These are phyloP conservation scores for Urosaurus nigricauda DNA, from an alignment of 2,797 vertebrate species.

Conservation along the genomic window DNA sequence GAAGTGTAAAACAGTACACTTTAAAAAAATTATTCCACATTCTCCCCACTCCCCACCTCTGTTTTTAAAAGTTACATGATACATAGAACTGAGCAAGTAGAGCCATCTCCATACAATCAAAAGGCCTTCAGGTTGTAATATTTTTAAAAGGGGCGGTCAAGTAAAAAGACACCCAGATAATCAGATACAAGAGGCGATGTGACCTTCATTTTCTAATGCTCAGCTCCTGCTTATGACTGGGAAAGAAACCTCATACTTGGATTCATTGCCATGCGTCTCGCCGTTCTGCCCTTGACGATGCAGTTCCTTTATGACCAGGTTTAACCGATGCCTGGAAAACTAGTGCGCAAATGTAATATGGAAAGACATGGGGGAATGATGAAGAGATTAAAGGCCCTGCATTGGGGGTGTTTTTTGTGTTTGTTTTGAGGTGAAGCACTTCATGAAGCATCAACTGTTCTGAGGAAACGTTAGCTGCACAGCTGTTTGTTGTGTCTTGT, in stretches of 20 bases:
- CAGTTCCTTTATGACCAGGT: not conserved
- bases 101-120: not conserved
- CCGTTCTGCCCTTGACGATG: conserved; percentile 28
- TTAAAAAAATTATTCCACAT: not conserved
- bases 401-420: not conserved
- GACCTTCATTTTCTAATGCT: conserved; percentile 31
- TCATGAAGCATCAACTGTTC: not conserved
- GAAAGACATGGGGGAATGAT: not conserved
- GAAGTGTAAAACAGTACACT: not conserved
- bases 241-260: not conserved
- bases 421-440: too few relatives aligned
- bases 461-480: not conserved
- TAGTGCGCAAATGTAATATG: conserved; percentile 19
- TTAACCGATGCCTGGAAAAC: conserved; percentile 10
- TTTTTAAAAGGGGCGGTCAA: conserved; percentile 17
- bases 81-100: not conserved
- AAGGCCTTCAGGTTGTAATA: conserved; percentile 30
- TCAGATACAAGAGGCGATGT: conserved; percentile 5
- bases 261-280: conserved; percentile 23
- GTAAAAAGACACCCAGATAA: conserved; percentile 16
- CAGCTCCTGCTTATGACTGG: not conserved
- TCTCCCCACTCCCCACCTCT: too few relatives aligned
- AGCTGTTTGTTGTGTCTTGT: not conserved
- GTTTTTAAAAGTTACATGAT: not conserved
- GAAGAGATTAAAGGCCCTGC: not conserved